Conservation (phyloP, 2,888 invertebrate genomes). For the Poecilus cupreus region DNA sequence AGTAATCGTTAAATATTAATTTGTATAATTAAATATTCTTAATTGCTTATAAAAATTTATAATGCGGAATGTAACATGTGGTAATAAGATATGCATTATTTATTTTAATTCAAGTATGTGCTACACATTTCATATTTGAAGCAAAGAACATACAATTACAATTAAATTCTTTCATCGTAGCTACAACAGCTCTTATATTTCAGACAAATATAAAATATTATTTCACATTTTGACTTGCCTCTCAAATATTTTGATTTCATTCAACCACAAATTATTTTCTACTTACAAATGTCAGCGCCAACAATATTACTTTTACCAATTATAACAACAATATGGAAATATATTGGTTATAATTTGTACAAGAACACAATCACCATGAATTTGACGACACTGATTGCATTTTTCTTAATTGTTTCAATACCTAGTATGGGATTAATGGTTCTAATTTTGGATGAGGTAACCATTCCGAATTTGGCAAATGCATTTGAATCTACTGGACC, state of each 20-base stretch:
- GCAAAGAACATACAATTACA: not conserved
- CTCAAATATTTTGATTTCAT: no score
- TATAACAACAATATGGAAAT: slow-evolving; percentile 35
- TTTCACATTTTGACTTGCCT: no score
- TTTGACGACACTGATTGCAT: slow-evolving; percentile 6
- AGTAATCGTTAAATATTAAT: slow-evolving; percentile 10
- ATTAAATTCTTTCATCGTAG: no score
- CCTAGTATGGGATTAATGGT: slow-evolving; percentile 28
- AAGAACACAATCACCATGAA: slow-evolving; percentile 46
- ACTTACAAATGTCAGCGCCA: not conserved
- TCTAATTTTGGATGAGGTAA: slow-evolving; percentile 38
- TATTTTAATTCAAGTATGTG: not conserved
- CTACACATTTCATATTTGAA: not conserved
- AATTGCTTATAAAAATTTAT: not conserved
- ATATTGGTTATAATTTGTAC: slow-evolving; percentile 44
- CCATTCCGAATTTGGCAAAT: slow-evolving; percentile 27
- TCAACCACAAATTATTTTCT: not conserved
- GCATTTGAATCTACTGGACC: slow-evolving; percentile 53
- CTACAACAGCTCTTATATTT: no score
- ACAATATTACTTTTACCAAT: slow-evolving; percentile 24
- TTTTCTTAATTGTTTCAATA: slow-evolving; percentile 35
- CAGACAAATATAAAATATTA: no score
- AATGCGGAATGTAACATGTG: not conserved
- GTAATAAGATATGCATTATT: not conserved
- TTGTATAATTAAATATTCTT: not conserved